Evolutionary conservation across 2,888 invertebrate species (phyloP), one percentile per base, ranked within the genome.

Genomic region (Lepidochitona cinerea): DNA sequence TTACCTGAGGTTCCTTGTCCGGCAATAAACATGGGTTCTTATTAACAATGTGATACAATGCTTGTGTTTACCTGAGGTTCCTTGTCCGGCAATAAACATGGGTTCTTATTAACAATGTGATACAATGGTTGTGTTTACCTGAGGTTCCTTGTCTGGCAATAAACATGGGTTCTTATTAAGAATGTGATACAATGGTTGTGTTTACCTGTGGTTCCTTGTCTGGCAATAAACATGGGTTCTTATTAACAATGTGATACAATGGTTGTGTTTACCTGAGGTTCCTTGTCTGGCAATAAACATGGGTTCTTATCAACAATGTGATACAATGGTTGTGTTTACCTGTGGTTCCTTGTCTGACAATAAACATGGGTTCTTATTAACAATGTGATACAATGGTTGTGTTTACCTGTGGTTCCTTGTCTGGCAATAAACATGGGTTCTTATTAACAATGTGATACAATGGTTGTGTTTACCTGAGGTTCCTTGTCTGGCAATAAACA

Each of bases 121-220:
- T n/a, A n/a, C n/a, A n/a, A n/a, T n/a, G n/a, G n/a, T n/a, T n/a
- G n/a, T 49, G n/a, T 23, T 23, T 66, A 82, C 81, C 73, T 78
- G 23, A n/a, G 83, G 83, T 69, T 81, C 76, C 18, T 64, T 69
- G 59, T 79, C 79, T 18, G 82, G 79, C 59, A 83, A 75, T 36
- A 83, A 69, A 70, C 83, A 83, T 0, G 83, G 82, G 23, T 83
- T 81, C 12, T 84, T 68, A 69, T 79, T 83, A 26, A 53, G n/a
- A n/a, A n/a, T n/a, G n/a, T n/a, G n/a, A n/a, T n/a, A n/a, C n/a
- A n/a, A n/a, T n/a, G n/a, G n/a, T n/a, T 78, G 1, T 53, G 4
- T 23, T 7, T 7, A 49, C 49, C 49, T 49, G 18, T n/a, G 49
- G 49, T 23, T 49, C 49, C 23, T 49, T 49, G 7, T 49, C 2